Conservation (phyloP, 1,140 invertebrate species). For the Cydia pomonella region DNA sequence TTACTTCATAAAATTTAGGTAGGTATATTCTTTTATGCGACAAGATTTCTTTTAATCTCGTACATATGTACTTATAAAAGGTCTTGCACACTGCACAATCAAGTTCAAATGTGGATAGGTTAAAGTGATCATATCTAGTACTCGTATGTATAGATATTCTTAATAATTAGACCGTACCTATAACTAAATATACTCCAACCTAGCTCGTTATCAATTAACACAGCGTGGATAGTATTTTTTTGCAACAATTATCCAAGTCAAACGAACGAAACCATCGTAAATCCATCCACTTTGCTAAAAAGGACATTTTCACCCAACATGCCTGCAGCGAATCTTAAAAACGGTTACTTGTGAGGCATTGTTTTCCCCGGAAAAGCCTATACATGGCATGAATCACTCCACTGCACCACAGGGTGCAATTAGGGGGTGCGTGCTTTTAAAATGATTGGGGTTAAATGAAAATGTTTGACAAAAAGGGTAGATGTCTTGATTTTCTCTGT, state of each 20-base stretch:
- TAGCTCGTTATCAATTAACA: too few relatives aligned
- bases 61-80: background rate
- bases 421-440: constrained; percentile 25
- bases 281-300: background rate
- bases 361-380: constrained; percentile 27
- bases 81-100: too few relatives aligned
- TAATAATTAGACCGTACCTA: too few relatives aligned
- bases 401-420: constrained; percentile 14
- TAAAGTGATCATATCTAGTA: too few relatives aligned
- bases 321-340: constrained; percentile 11
- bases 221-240: too few relatives aligned
- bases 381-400: constrained; percentile 21
- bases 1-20: background rate
- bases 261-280: too few relatives aligned
- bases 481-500: constrained; percentile 20
- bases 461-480: constrained; percentile 27
- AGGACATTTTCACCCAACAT: constrained; percentile 11
- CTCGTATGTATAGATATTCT: too few relatives aligned
- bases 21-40: background rate
- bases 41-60: background rate
- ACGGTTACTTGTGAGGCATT: constrained; percentile 18
- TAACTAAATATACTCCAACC: too few relatives aligned
- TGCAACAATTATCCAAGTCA: too few relatives aligned
- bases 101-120: too few relatives aligned
- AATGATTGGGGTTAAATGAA: constrained; percentile 27